phyloP scores from a whole-genome alignment of 1,140 invertebrate species.

The Bombus waltoni region DNA sequence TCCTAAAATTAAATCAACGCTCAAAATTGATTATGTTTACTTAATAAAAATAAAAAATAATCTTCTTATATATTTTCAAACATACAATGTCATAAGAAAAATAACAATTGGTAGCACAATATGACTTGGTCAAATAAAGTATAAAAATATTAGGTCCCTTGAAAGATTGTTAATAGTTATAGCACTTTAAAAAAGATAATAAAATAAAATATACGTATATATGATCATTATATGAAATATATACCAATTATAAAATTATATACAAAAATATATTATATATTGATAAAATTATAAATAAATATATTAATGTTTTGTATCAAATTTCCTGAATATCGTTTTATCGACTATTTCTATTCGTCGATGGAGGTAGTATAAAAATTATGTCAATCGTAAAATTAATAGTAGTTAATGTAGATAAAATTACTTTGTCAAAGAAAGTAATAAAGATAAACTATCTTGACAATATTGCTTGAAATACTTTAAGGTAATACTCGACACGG shows the following conservation, averaged over 20 bases:
- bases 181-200: background rate
- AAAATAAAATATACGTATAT: background rate
- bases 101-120: background rate
- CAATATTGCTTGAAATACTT: conserved; percentile 61
- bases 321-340: background rate
- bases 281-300: background rate
- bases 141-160: background rate
- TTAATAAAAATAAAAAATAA: background rate
- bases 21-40: background rate
- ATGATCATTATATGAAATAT: background rate
- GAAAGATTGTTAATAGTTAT: background rate
- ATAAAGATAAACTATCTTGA: conserved; percentile 36
- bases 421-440: background rate
- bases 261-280: background rate
- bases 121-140: background rate
- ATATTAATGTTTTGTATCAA: background rate
- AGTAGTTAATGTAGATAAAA: background rate
- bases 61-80: background rate
- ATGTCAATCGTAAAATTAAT: background rate
- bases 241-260: background rate
- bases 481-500: conserved; percentile 53
- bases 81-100: background rate
- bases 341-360: background rate
- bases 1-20: background rate
- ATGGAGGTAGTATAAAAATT: background rate